Percentiles rank a stretch among this genome's conserved stretches.
Evolutionary conservation across 2,888 invertebrate genomes (phyloP).

Genomic region (Steromphala cineraria): DNA sequence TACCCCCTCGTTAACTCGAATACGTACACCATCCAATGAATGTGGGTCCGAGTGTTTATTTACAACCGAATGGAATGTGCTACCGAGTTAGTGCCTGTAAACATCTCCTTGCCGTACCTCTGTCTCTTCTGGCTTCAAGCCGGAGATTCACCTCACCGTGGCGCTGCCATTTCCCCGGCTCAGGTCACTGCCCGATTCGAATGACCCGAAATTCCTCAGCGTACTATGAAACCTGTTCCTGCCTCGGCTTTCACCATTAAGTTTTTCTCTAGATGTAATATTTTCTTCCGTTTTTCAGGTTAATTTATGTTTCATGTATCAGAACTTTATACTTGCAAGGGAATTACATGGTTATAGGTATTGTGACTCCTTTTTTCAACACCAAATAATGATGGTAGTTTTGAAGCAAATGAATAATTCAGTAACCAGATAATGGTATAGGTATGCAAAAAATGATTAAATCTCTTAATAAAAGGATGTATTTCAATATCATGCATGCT

Average conservation of each 20-base stretch:
- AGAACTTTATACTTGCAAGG: too few relatives aligned
- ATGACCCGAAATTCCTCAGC: conserved; percentile 16
- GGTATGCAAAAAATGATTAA: too few relatives aligned
- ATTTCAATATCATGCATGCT: too few relatives aligned
- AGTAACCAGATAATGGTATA: too few relatives aligned
- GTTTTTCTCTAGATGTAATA: too few relatives aligned
- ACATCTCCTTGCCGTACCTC: not conserved
- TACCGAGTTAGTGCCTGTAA: not conserved
- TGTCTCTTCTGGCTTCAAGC: not conserved
- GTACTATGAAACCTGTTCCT: not conserved
- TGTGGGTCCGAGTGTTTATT: conserved; percentile 6
- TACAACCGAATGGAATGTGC: conserved; percentile 12
- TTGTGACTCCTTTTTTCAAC: too few relatives aligned
- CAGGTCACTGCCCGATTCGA: conserved; percentile 15
- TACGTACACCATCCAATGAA: conserved; percentile 3
- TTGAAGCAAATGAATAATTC: too few relatives aligned
- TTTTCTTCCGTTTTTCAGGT: too few relatives aligned
- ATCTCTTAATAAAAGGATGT: too few relatives aligned
- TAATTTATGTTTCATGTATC: too few relatives aligned
- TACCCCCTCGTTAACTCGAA: conserved; percentile 15
- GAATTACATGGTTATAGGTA: too few relatives aligned
- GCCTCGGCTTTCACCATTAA: not conserved
- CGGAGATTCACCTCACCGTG: not conserved
- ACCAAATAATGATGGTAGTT: too few relatives aligned
- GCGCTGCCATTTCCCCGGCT: not conserved